Evolutionary conservation across 1,140 invertebrate species (phyloP).

Genomic region (Doryteuthis pealeii): DNA sequence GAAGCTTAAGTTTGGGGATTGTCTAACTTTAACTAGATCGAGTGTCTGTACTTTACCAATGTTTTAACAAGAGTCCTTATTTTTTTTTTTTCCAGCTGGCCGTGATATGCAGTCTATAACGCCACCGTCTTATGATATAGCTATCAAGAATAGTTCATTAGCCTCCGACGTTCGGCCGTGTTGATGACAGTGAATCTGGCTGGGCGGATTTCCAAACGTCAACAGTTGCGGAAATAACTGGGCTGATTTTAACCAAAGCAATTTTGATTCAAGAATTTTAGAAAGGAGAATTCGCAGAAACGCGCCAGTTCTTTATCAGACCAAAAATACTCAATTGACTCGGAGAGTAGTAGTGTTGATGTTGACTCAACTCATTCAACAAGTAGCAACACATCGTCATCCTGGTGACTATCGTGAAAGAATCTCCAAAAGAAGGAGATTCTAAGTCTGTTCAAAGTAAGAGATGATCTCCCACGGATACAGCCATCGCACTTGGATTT

Average conservation of each 20-base stretch:
- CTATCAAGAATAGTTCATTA: conserved; percentile 6
- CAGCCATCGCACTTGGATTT: too few relatives aligned
- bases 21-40: too few relatives aligned
- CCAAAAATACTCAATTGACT: background rate
- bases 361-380: conserved; percentile 16
- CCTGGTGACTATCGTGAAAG: conserved; percentile 41
- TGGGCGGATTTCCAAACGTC: conserved; percentile 43
- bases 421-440: conserved; percentile 44
- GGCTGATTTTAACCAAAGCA: conserved; percentile 16
- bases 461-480: conserved; percentile 31
- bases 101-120: background rate
- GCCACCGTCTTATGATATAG: conserved; percentile 5
- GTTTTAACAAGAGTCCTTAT: too few relatives aligned
- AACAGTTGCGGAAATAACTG: conserved; percentile 14
- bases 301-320: conserved; percentile 11
- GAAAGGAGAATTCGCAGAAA: too few relatives aligned
- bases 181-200: conserved; percentile 51
- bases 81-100: background rate
- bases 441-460: conserved; percentile 45
- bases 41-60: too few relatives aligned
- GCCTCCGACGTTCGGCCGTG: background rate
- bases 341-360: background rate
- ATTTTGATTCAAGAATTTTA: too few relatives aligned
- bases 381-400: background rate
- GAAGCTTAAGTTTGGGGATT: too few relatives aligned